Evolutionary conservation across 2,113 vertebrate species (phyloP).

Genomic region (Cavia aperea): DNA sequence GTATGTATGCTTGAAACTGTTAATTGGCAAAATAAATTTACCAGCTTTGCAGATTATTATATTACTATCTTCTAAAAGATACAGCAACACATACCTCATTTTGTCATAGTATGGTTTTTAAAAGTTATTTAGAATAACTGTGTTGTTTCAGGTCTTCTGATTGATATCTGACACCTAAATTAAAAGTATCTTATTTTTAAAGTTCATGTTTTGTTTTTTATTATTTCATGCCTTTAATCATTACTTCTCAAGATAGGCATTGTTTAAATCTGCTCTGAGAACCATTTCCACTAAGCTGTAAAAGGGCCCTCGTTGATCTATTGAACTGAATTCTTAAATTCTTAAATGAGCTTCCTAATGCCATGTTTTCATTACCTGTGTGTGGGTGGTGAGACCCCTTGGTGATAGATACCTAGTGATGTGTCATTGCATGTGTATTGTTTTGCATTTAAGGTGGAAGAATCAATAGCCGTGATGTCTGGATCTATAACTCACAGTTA

Average conservation of each 20-base stretch:
- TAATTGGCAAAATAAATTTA: conserved; percentile 10
- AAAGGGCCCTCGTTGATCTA: conserved; percentile 9
- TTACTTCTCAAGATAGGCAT: neutral
- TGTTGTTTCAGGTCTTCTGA: neutral
- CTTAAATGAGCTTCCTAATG: neutral
- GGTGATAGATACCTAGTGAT: neutral
- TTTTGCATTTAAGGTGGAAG: conserved; percentile 85
- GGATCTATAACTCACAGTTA: conserved; percentile 99
- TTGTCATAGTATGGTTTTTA: neutral
- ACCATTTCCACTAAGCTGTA: conserved; percentile 23
- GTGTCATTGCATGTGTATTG: conserved; percentile 27
- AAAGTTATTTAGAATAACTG: neutral
- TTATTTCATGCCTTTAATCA: conserved; percentile 16
- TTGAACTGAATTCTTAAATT: conserved; percentile 42
- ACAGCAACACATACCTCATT: neutral
- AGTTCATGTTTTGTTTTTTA: conserved; percentile 23
- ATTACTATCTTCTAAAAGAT: neutral
- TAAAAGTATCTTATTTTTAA: conserved; percentile 19
- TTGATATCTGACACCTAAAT: neutral
- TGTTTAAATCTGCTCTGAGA: conserved; percentile 30
- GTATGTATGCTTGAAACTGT: conserved; percentile 10
- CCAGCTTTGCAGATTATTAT: neutral
- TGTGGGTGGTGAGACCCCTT: neutral
- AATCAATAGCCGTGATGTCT: conserved; percentile 96
- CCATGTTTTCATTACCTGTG: neutral